A percentile compares a stretch with the other conserved stretches of the same genome.
Conservation (phyloP, 2,888 invertebrate genomes). For the Pollenia griseotomentosa region DNA sequence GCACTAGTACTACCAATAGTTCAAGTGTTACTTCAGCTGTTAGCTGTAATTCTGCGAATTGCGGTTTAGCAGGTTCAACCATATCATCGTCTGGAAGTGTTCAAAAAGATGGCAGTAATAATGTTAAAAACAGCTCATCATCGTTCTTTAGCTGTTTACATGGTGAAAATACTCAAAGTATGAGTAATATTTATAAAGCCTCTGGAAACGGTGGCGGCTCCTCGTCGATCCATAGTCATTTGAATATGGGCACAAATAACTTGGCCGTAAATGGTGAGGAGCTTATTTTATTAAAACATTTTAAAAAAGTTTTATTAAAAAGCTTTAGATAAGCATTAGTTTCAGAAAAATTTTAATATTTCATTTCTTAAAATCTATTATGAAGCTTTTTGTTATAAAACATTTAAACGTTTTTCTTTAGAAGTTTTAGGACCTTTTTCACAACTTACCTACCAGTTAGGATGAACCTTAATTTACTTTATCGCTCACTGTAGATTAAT, state of each 20-base stretch:
- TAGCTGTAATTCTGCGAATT: constrained; percentile 71
- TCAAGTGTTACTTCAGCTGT: constrained; percentile 70
- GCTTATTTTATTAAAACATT: no score
- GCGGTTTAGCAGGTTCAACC: constrained; percentile 45
- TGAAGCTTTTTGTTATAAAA: no score
- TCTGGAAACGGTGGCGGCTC: constrained; percentile 58
- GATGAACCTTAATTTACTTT: no score
- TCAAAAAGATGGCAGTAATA: constrained; percentile 76
- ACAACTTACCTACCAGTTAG: no score
- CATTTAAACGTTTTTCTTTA: no score
- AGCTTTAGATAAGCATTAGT: no score
- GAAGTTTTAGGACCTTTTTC: no score
- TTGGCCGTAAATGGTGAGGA: constrained; percentile 51
- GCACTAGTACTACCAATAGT: constrained; percentile 74
- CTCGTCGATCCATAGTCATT: constrained; percentile 38
- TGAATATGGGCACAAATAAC: constrained; percentile 47
- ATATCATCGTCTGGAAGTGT: constrained; percentile 54
- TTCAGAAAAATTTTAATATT: no score
- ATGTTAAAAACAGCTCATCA: constrained; percentile 83
- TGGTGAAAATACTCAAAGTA: constrained; percentile 84
- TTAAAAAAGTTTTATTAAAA: no score
- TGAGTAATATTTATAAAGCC: constrained; percentile 83
- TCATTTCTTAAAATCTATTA: no score
- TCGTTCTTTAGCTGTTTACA: constrained; percentile 84
- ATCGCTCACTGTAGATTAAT: no score